Conservation (phyloP, 2,113 vertebrate genomes). For the Philantomba maxwellii region DNA sequence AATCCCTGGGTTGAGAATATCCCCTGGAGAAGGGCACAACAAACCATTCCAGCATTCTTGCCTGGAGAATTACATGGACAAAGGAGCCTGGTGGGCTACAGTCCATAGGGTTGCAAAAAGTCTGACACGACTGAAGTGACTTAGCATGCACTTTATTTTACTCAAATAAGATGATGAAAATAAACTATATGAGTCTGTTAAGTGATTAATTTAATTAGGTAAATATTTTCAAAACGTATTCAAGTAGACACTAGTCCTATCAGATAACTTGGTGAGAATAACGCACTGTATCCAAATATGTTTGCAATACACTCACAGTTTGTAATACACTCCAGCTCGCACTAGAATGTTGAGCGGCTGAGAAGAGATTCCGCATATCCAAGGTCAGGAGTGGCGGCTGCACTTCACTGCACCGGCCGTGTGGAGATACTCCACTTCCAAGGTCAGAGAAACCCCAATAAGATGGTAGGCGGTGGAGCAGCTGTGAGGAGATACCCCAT, state of each 20-base stretch:
- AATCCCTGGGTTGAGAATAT: not conserved
- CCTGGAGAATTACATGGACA: not conserved
- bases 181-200: not conserved
- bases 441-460: not conserved
- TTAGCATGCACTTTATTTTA: not conserved
- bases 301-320: not conserved
- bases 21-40: not conserved
- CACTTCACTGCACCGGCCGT: rapidly evolving
- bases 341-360: rapidly evolving
- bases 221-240: not conserved
- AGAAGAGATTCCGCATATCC: not conserved
- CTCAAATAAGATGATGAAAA: constrained; percentile 1
- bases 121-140: not conserved
- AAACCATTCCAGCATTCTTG: not conserved
- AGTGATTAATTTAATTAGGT: not conserved
- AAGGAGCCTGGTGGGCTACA: not conserved
- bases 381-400: not conserved
- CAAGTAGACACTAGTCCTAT: not conserved
- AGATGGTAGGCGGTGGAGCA: not conserved
- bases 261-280: not conserved
- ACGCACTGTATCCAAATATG: not conserved
- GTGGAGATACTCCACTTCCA: not conserved
- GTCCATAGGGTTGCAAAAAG: not conserved
- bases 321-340: not conserved
- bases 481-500: not conserved